Evolutionary conservation across 2,888 invertebrate genomes (phyloP).

Genomic region (Cecidostiba fungosa): DNA sequence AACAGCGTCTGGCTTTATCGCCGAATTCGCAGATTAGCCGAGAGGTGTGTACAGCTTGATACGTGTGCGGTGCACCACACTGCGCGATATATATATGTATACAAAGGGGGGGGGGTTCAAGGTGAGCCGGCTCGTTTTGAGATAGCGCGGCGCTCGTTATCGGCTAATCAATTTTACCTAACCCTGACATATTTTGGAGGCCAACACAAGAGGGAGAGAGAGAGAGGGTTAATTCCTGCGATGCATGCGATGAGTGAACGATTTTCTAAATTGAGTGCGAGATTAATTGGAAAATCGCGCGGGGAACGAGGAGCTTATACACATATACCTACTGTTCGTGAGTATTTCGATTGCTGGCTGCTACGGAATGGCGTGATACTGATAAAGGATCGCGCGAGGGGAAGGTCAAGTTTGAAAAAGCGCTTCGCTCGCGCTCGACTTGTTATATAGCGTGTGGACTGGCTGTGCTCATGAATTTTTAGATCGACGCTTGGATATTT

Average conservation of each 20-base stretch:
- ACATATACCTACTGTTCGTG: not conserved
- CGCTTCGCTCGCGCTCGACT: not conserved
- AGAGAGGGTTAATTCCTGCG: not conserved
- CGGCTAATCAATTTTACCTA: conserved; percentile 3
- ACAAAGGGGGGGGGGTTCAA: not conserved
- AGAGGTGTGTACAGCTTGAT: conserved; percentile 18
- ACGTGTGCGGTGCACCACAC: not conserved
- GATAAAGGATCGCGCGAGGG: not conserved
- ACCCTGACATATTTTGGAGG: conserved; percentile 5
- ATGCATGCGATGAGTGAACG: conserved; percentile 11
- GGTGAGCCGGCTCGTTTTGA: conserved; percentile 19
- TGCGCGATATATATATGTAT: not conserved
- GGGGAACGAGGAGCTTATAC: not conserved
- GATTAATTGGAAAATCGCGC: conserved; percentile 21
- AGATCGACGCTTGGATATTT: not conserved
- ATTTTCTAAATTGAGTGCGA: not conserved
- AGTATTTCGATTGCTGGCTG: not conserved
- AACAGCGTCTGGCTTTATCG: not conserved
- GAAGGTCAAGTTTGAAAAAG: conserved; percentile 13
- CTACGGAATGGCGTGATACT: not conserved
- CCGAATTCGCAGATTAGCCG: conserved; percentile 14
- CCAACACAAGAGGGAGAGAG: not conserved
- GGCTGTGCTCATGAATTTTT: not conserved
- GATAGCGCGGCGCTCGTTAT: conserved; percentile 16
- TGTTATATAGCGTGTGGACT: not conserved